Percentiles rank a stretch among this genome's conserved stretches.
Conservation (phyloP, 2,113 vertebrate species). For the Campylomormyrus numenius region DNA sequence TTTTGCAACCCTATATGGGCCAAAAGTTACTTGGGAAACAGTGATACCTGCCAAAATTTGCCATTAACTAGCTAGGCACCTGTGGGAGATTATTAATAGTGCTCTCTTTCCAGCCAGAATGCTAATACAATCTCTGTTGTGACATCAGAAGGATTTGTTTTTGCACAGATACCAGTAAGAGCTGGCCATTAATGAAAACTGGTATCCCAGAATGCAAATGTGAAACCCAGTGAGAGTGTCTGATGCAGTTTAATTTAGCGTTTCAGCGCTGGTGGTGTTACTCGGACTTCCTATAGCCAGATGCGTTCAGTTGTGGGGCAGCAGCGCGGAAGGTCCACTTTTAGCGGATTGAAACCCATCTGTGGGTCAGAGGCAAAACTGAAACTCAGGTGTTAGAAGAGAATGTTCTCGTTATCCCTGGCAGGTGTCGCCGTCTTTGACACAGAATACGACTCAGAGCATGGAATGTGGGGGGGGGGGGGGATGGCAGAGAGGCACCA, state of each 20-base stretch:
- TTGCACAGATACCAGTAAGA: conserved; percentile 40
- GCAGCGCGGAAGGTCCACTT: not conserved
- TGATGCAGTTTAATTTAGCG: not conserved
- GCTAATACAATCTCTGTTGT: conserved; percentile 47
- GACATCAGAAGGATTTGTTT: conserved; percentile 43
- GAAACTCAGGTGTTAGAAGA: conserved; percentile 5
- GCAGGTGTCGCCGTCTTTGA: conserved; percentile 27
- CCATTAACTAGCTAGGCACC: conserved; percentile 35
- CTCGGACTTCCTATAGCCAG: not conserved
- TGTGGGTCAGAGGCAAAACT: not conserved
- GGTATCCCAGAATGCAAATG: not conserved
- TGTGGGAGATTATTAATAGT: conserved; percentile 31
- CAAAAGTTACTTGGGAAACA: conserved; percentile 41
- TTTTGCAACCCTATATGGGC: conserved; percentile 3
- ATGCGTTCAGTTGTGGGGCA: not conserved
- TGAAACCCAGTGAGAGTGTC: not conserved
- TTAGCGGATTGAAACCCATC: not conserved
- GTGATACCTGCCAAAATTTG: conserved; percentile 35
- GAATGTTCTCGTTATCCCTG: conserved; percentile 19
- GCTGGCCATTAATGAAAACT: not conserved
- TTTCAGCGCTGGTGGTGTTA: not conserved
- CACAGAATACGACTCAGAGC: not conserved
- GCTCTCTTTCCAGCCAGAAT: conserved; percentile 29
- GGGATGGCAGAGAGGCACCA: not conserved
- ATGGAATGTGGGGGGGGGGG: not conserved